phyloP scores from a whole-genome alignment of 92 coral and sea anemone genomes.

The Meandrina meandrites region DNA sequence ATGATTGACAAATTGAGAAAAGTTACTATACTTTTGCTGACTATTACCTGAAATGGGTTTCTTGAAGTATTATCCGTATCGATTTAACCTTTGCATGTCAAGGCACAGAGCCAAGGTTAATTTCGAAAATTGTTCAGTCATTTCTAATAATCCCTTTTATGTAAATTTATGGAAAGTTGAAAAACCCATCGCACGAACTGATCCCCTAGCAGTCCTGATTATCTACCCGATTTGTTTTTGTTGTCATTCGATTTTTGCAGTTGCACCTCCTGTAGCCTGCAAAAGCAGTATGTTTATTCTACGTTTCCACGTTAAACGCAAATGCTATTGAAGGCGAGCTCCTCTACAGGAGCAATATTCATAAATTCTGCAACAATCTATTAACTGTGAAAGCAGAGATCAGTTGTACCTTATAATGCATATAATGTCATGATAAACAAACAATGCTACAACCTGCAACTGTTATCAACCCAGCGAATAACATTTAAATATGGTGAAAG shows the following conservation, averaged over 20 bases:
- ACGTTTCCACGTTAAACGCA: not conserved
- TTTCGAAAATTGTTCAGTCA: not conserved
- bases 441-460: too few species aligned
- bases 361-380: not conserved
- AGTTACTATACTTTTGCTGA: too few species aligned
- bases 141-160: not conserved
- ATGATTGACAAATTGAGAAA: not conserved
- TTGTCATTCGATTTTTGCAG: not conserved
- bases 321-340: not conserved
- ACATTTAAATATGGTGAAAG: not conserved
- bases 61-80: not conserved
- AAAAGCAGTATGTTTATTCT: not conserved
- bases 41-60: not conserved
- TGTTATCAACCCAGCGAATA: not conserved
- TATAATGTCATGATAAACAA: not conserved
- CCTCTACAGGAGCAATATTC: not conserved
- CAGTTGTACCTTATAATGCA: not conserved
- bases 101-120: not conserved
- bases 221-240: not conserved
- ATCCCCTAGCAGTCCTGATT: not conserved
- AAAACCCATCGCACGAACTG: not conserved
- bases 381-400: not conserved
- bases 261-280: not conserved
- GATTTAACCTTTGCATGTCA: not conserved
- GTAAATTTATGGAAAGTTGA: not conserved